These are phyloP conservation scores for Lamprologus callipterus DNA, from an alignment of 2,113 vertebrate species.

Conservation along the genomic window DNA sequence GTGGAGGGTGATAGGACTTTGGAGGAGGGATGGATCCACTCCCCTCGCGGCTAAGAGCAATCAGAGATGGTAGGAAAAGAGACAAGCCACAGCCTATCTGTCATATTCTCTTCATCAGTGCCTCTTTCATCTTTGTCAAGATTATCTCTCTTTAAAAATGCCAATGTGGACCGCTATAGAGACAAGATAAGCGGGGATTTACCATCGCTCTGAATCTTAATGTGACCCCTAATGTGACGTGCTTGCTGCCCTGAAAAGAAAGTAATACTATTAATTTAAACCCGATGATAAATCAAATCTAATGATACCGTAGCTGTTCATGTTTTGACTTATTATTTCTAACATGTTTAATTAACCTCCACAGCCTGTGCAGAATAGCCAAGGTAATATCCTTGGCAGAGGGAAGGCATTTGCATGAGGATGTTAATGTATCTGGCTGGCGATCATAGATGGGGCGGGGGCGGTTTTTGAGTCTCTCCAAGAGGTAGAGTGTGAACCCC, in stretches of 20 bases:
- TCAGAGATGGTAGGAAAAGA: neutral
- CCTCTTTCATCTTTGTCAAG: slow-evolving; percentile 8
- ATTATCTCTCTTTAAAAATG: neutral
- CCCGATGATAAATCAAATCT: neutral
- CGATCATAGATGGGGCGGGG: neutral
- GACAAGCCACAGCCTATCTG: neutral
- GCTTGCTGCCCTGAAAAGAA: neutral
- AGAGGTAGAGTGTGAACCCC: neutral
- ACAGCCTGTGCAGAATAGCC: neutral
- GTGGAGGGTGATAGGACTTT: slow-evolving; percentile 22
- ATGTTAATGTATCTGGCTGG: slow-evolving; percentile 10
- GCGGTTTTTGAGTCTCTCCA: neutral
- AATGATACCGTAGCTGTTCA: neutral
- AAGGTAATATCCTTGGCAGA: slow-evolving; percentile 9
- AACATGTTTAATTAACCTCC: neutral
- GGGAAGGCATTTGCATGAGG: neutral
- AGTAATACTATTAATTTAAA: neutral
- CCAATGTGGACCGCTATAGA: neutral
- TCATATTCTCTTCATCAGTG: neutral
- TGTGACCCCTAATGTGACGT: neutral
- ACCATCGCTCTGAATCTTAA: neutral
- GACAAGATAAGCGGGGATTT: neutral
- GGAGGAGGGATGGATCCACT: slow-evolving; percentile 14
- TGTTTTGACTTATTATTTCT: neutral
- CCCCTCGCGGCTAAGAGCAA: slow-evolving; percentile 3